Conservation (phyloP, 2,113 vertebrate species). For the Rhabdomys dilectus region DNA sequence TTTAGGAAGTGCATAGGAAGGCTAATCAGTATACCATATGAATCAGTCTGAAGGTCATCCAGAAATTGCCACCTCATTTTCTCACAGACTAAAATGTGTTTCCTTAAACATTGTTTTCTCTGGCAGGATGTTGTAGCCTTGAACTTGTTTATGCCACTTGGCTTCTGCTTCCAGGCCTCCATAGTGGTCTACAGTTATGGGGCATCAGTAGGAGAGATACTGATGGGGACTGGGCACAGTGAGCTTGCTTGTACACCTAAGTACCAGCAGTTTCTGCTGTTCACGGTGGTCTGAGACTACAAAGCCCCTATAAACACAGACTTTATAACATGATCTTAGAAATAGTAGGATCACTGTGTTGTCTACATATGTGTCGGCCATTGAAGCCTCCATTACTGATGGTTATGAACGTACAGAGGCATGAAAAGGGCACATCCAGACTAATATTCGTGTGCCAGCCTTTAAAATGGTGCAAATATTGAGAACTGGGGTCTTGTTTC, state of each 20-base stretch:
- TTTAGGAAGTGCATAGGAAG: not conserved
- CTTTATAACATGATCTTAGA: not conserved
- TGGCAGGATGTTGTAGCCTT: not conserved
- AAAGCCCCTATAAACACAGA: not conserved
- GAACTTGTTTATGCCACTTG: not conserved
- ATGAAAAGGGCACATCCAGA: not conserved
- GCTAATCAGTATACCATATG: not conserved
- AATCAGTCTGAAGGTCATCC: conserved; percentile 8
- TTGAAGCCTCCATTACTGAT: conserved; percentile 12
- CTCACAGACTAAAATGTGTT: conserved; percentile 25
- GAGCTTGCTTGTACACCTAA: not conserved
- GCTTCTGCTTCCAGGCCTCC: conserved; percentile 22
- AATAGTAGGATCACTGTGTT: not conserved
- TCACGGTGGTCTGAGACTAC: not conserved
- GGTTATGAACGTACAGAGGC: conserved; percentile 27
- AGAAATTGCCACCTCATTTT: conserved; percentile 38
- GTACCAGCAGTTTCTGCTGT: conserved; percentile 18
- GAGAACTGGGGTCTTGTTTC: conserved; percentile 38
- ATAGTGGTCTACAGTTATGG: not conserved
- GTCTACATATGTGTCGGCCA: not conserved
- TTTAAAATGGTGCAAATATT: conserved; percentile 36
- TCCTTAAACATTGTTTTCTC: conserved; percentile 2
- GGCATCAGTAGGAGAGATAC: not conserved
- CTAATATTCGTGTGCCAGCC: not conserved
- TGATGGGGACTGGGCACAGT: not conserved